Percentiles rank a stretch among this genome's conserved stretches.
Evolutionary conservation across 2,113 vertebrate species (phyloP).

Genomic region (Corythornis vintsioides): DNA sequence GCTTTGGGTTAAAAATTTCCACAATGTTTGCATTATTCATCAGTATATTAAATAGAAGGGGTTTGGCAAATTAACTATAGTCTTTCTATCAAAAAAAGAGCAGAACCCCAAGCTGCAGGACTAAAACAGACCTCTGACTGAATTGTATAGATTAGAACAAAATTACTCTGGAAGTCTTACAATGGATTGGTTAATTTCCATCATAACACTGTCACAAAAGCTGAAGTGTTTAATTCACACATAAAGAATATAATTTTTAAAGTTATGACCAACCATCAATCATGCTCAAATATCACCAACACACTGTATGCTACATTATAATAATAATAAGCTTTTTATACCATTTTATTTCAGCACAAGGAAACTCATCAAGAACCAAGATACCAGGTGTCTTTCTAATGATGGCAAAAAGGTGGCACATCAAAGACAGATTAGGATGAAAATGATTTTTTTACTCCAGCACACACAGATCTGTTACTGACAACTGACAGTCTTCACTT

Average conservation of each 20-base stretch:
- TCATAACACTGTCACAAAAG: not conserved
- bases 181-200: not conserved
- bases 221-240: not conserved
- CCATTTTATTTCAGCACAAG: not conserved
- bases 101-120: not conserved
- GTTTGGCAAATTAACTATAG: not conserved
- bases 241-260: not conserved
- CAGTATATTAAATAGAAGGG: not conserved
- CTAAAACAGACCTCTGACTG: not conserved
- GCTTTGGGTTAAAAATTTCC: not conserved
- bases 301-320: too few species aligned
- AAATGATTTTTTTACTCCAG: not conserved
- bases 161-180: not conserved
- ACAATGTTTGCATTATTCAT: not conserved
- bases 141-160: not conserved
- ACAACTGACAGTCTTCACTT: not conserved
- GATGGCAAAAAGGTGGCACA: too few species aligned
- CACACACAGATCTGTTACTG: not conserved
- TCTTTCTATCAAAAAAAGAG: not conserved
- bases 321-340: not conserved
- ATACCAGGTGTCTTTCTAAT: not conserved
- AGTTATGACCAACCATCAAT: not conserved
- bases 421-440: not conserved
- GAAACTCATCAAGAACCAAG: not conserved
- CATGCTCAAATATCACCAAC: not conserved